Evolutionary conservation across 2,113 vertebrate species (phyloP).

Genomic region (Ammodytes dubius): DNA sequence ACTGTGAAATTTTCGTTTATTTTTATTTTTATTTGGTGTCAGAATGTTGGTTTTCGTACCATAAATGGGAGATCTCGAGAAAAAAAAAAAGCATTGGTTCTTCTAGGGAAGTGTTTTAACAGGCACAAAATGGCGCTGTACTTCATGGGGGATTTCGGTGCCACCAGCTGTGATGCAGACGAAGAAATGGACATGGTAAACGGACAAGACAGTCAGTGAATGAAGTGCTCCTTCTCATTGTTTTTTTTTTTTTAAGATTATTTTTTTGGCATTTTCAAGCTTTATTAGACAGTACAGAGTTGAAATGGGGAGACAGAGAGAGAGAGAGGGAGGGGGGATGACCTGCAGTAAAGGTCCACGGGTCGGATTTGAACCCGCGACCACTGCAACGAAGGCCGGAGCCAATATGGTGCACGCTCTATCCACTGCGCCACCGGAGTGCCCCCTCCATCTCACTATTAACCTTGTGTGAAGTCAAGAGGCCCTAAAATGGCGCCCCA

Average conservation of each 20-base stretch:
- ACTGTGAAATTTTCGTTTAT: background rate
- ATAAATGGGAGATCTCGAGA: background rate
- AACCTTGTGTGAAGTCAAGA: conserved; percentile 35
- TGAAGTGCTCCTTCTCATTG: background rate
- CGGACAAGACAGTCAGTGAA: conserved; percentile 3
- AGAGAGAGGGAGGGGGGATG: no score
- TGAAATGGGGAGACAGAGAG: no score
- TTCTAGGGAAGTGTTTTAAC: no score
- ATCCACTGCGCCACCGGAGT: no score
- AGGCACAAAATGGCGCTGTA: background rate
- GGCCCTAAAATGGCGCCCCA: conserved; percentile 11
- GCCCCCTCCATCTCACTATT: background rate
- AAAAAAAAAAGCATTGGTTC: background rate
- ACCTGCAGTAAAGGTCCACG: no score
- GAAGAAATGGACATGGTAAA: background rate
- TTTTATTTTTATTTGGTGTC: conserved; percentile 10
- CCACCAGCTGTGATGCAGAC: background rate
- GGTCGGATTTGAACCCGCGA: no score
- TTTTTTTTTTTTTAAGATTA: no score
- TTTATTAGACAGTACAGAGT: no score
- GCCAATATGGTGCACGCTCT: no score
- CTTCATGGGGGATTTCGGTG: background rate
- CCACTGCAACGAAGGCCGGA: no score
- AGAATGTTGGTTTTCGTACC: conserved; percentile 31
- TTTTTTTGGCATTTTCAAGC: no score